Evolutionary conservation across 2,888 invertebrate species (phyloP).

Genomic region (Mythimna albipuncta): DNA sequence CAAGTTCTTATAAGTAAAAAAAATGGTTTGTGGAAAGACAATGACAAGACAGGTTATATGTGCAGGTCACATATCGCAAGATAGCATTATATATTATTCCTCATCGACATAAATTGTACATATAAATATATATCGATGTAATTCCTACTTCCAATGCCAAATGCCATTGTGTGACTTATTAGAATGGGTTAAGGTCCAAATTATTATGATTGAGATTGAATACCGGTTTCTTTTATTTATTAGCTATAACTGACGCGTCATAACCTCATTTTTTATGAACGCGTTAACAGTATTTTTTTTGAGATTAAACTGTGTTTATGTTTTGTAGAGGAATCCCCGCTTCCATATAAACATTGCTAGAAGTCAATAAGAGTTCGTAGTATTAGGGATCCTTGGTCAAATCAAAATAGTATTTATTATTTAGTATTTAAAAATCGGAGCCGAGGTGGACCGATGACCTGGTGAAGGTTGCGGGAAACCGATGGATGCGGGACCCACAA

Average conservation of each 20-base stretch:
- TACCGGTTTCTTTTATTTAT: constrained; percentile 15
- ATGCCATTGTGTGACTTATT: background rate
- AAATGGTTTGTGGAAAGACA: background rate
- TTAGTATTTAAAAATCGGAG: no score
- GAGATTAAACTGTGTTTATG: constrained; percentile 31
- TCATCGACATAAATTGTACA: no score
- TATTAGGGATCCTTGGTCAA: constrained; percentile 42
- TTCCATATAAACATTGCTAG: constrained; percentile 25
- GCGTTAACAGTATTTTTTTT: background rate
- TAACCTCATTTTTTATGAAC: constrained; percentile 11
- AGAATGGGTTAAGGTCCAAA: background rate
- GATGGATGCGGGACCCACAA: no score
- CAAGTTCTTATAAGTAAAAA: background rate
- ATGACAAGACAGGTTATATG: background rate
- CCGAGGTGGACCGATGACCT: no score
- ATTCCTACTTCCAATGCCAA: background rate
- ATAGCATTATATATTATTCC: background rate
- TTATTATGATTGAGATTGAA: background rate
- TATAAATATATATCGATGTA: no score
- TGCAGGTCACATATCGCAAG: background rate
- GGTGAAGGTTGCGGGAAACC: no score
- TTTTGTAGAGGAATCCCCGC: constrained; percentile 58
- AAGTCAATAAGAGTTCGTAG: background rate
- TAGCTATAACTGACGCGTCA: constrained; percentile 2
- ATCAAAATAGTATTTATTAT: background rate